Conservation (phyloP, 1,140 invertebrate species). For the Ylistrum balloti region DNA sequence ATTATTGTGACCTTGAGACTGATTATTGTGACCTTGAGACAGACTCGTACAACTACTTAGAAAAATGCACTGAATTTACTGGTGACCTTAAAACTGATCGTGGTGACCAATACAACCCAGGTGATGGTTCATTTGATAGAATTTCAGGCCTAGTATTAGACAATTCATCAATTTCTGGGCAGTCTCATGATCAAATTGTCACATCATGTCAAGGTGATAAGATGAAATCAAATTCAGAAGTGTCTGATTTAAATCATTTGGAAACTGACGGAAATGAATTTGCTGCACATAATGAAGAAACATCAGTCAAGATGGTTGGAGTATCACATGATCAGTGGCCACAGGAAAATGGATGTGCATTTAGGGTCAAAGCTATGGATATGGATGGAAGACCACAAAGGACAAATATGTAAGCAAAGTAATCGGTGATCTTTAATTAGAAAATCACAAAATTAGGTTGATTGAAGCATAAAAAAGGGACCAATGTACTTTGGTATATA, state of each 20-base stretch:
- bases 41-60: neutral
- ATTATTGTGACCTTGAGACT: too few species aligned
- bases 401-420: neutral
- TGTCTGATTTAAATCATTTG: neutral
- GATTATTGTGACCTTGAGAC: neutral
- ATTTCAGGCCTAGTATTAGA: neutral
- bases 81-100: neutral
- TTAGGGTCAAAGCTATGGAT: neutral
- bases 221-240: neutral
- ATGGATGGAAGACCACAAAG: neutral
- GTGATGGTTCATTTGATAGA: neutral
- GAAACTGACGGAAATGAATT: neutral
- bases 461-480: neutral
- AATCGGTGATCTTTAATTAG: neutral
- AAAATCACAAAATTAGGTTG: too few species aligned
- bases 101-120: neutral
- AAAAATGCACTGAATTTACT: neutral
- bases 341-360: slow-evolving; percentile 17
- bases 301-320: neutral
- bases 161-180: neutral
- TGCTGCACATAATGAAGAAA: neutral
- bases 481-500: too few species aligned
- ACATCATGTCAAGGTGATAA: neutral
- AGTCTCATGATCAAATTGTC: neutral
- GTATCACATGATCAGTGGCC: neutral